Base-by-base conservation (phyloP, 2,888 invertebrate species). In the Lymantria monacha region DNA sequence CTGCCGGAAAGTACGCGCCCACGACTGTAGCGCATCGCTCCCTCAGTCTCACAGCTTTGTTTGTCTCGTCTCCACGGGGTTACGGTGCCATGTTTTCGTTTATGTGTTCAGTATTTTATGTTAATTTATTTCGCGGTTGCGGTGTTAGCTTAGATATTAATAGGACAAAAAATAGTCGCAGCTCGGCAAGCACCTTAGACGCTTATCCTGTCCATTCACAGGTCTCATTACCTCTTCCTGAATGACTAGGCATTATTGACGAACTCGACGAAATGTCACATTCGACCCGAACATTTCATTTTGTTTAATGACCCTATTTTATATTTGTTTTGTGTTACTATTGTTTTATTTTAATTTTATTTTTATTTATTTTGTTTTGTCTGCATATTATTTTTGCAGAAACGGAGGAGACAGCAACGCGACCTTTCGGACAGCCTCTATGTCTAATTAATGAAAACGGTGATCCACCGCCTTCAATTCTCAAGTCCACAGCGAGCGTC, bases 401-500 rank as follows among this genome's bases (percentile, higher is more conserved):
- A 81, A 85, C 85, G 74, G 92, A 93, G 79, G 89, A 89, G 76
- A 91, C 93, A 63, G 93, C 93, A 68, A 93, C 93, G 69, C 93
- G 95, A 84, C 94, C 95, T 59, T 95, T 95, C 80, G 96, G 96
- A 78, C 96, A 96, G 83, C 96, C 96, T 57, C 92, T 96, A 84
- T 94, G 95, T 92, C 92, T 94, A 83, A 83, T 91, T 72, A 92
- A 92, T 70, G 92, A 92, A 76, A 91, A 92, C 70, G 91, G 91
- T 70, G 91, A 91, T 76, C 88, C 87, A 64, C 90, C 91, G 74
- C 88, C 91, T 70, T 87, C 91, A 61, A 88, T 91, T 78, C 89
- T 91, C 81, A 87, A 89, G 79, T 82, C 89, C 72, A 85, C 85
- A 72, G 87, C 85, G 78, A 91, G 90, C 83, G 87, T 90, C 78